A percentile compares a stretch with the other conserved stretches of the same genome.
These are phyloP conservation scores for Panthera leo DNA, from an alignment of 2,113 vertebrate species.

Conservation along the genomic window DNA sequence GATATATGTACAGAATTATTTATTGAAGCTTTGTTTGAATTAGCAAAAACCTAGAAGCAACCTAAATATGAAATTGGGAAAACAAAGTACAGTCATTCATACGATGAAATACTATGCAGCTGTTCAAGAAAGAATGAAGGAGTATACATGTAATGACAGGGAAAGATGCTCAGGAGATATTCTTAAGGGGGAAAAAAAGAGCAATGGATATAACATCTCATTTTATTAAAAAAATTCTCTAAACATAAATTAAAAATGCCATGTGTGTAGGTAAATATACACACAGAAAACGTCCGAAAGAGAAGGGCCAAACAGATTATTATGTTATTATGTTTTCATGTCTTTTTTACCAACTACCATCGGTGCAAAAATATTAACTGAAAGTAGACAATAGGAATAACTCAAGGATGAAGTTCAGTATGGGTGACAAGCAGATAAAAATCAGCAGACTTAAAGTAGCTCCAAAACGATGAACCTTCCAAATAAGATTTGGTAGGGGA, in stretches of 20 bases:
- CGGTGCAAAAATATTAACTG: neutral
- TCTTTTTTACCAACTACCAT: neutral
- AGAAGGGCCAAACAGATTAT: neutral
- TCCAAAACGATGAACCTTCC: neutral
- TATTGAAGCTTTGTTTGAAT: constrained; percentile 20
- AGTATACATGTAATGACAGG: neutral
- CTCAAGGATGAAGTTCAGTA: neutral
- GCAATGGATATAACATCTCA: neutral
- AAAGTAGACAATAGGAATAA: neutral
- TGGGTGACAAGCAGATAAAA: neutral
- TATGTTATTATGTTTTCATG: neutral
- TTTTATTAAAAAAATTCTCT: neutral
- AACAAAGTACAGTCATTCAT: neutral
- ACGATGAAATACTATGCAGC: constrained; percentile 20
- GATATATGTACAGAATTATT: constrained; percentile 7
- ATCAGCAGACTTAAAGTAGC: neutral
- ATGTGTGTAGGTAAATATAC: neutral
- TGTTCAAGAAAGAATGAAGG: constrained; percentile 48
- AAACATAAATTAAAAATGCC: constrained; percentile 18
- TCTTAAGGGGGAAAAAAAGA: neutral
- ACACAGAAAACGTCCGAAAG: neutral
- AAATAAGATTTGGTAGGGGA: neutral
- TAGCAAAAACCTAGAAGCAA: constrained; percentile 54
- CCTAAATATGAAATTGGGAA: constrained; percentile 46
- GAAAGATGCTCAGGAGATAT: neutral